These are phyloP conservation scores for Hapalemur alaotrensis DNA, from an alignment of 2,797 vertebrate species.

Conservation along the genomic window DNA sequence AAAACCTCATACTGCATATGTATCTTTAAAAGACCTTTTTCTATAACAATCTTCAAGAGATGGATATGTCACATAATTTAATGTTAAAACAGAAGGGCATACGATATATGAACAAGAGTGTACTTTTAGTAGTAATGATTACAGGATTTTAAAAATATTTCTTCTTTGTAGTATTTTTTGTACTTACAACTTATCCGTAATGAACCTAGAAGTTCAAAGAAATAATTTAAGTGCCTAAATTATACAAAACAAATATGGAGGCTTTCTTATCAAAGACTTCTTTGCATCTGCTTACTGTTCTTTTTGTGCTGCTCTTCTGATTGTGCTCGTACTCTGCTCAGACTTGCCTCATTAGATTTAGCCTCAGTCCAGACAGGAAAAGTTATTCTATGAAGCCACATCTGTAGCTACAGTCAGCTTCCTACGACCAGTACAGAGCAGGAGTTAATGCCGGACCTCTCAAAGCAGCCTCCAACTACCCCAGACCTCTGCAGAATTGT, in stretches of 20 bases:
- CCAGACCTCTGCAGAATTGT: background rate
- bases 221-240: conserved; percentile 4
- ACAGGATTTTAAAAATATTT: background rate
- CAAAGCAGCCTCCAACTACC: background rate
- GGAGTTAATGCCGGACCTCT: background rate
- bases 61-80: background rate
- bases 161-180: background rate
- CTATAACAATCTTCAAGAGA: background rate
- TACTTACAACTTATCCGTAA: background rate
- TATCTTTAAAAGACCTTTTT: background rate
- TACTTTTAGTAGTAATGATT: background rate
- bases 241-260: background rate
- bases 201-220: background rate
- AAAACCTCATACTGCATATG: background rate
- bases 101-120: background rate
- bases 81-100: background rate
- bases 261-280: background rate
- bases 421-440: background rate
- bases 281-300: background rate
- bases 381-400: background rate
- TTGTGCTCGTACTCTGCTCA: background rate
- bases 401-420: background rate
- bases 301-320: background rate
- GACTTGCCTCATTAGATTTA: conserved; percentile 43
- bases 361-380: background rate